Evolutionary conservation across 2,888 invertebrate species (phyloP), one percentile per base, ranked within the genome.

Genomic region (Maniola hyperantus): DNA sequence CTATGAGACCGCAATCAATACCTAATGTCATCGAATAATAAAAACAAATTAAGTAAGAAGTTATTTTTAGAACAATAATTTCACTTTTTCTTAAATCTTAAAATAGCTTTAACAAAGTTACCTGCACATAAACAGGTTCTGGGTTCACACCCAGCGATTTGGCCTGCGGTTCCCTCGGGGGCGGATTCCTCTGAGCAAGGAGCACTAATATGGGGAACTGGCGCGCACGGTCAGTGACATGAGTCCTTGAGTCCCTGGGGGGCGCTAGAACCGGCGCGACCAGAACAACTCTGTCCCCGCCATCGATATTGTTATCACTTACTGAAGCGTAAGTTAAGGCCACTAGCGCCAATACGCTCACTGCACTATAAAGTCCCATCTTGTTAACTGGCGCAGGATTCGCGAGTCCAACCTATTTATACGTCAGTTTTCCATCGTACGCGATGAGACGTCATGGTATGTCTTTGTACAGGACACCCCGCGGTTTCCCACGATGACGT

Each of bases 161-260:
- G 6, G 86, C 81, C 64, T 83, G 83, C 0, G 83, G 82, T 64
- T 88, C 88, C 64, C 80, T 74, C 8, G 73, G 74, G 0, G 77
- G 68, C 6, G 76, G 79, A 67, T 87, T 77, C 33, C 79, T 74
- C 53, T 79, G 85, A 6, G 91, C 79, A 13, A 89, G 78, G 20
- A 92, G 81, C 65, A 91, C 82, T 62, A 91, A 77, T 34, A 92
- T 87, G 1, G 91, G 91, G 73, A 90, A 91, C 80, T 91, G 92
- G 36, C 89, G 77, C 33, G 91, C 79, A 20, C 91, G 79, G 65
- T 87, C 89, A 15, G 83, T 85, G 54, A 76, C 84, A 53, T 86
- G 87, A 1, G 80, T 77, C 71, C 82, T 82, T 0, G 89, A 84
- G 69, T 86, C 89, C 75, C 85, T 79, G 0, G 91, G 91, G 5